phyloP scores from a whole-genome alignment of 2,797 vertebrate genomes.

The Sciurus carolinensis region DNA sequence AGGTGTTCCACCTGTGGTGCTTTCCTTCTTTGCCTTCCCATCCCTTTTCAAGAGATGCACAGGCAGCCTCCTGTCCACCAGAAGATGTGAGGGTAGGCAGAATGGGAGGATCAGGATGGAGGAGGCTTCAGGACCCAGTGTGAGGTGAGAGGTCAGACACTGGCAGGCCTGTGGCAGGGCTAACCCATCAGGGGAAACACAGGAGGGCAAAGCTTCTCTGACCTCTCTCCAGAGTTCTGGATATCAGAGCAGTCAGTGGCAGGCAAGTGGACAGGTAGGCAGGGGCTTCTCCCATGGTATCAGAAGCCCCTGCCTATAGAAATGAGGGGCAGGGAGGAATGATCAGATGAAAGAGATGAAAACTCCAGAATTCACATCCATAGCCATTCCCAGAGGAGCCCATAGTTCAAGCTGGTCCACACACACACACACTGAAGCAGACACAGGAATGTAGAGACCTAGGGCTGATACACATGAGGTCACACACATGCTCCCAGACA shows the following conservation, averaged over 20 bases:
- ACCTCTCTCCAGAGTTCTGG: neutral
- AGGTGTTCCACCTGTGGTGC: neutral
- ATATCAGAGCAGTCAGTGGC: neutral
- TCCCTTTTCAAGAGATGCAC: neutral
- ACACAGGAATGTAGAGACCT: neutral
- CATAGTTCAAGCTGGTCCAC: neutral
- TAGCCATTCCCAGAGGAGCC: neutral
- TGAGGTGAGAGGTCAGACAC: neutral
- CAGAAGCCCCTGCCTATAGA: neutral
- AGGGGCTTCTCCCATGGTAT: conserved; percentile 69
- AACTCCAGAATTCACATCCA: neutral
- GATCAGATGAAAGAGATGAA: neutral
- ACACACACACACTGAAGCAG: neutral
- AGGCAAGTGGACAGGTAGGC: conserved; percentile 36
- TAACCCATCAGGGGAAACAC: neutral
- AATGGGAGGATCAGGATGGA: neutral
- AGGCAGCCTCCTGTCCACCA: neutral
- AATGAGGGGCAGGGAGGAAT: neutral
- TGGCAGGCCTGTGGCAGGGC: neutral
- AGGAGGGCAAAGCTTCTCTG: neutral
- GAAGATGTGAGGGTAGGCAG: neutral
- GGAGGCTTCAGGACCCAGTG: neutral
- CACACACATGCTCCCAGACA: neutral
- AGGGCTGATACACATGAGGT: neutral
- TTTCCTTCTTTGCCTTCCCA: neutral